These are phyloP conservation scores for Australoheros scitulus DNA, from an alignment of 2,113 vertebrate species.

Conservation along the genomic window DNA sequence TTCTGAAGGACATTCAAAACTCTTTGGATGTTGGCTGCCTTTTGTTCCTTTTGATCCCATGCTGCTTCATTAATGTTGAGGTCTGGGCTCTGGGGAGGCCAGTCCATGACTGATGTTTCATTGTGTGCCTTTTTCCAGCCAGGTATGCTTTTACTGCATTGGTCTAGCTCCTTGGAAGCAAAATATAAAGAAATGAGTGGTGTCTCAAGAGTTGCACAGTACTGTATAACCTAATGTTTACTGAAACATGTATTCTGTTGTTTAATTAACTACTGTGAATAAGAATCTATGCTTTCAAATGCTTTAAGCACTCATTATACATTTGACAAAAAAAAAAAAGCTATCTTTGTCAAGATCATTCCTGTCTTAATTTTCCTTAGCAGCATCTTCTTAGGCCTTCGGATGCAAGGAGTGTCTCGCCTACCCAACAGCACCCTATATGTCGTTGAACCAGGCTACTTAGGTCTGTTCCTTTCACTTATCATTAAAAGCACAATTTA, in stretches of 20 bases:
- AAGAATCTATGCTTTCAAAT: not conserved
- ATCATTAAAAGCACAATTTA: not conserved
- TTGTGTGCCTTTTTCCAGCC: not conserved
- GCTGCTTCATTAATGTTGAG: not conserved
- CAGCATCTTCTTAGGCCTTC: constrained; percentile 78
- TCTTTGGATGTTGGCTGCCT: not conserved
- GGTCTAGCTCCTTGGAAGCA: not conserved
- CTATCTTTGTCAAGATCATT: not conserved
- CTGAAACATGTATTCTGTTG: not conserved
- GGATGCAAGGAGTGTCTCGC: constrained; percentile 91
- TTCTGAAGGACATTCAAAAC: not conserved
- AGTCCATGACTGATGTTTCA: not conserved
- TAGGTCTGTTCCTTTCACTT: constrained; percentile 80
- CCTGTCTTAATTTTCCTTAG: constrained; percentile 74
- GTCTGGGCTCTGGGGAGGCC: not conserved
- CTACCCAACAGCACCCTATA: constrained; percentile 93
- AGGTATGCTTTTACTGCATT: not conserved
- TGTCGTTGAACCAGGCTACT: constrained; percentile 90
- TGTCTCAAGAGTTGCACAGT: not conserved
- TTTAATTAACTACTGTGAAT: not conserved
- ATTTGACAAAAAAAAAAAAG: not conserved
- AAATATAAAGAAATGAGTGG: not conserved
- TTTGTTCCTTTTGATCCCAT: not conserved
- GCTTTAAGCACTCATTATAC: too few relatives aligned
- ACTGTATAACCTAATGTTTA: not conserved